A percentile compares a stretch with the other conserved stretches of the same genome.
Conservation (phyloP, 2,113 vertebrate genomes). For the Tyrannus savana region DNA sequence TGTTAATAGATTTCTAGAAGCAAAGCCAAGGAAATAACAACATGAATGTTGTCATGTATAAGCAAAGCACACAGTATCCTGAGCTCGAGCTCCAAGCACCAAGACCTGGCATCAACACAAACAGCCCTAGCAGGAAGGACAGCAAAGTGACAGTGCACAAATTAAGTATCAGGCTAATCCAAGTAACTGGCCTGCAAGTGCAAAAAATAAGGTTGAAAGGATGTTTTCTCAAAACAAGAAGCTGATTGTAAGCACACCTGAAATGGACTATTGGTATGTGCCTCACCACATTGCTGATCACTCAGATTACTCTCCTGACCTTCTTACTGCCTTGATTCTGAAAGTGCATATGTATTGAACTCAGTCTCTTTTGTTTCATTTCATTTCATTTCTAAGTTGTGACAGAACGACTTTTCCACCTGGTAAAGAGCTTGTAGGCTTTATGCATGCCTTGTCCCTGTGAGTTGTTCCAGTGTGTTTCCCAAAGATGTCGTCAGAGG, state of each 20-base stretch:
- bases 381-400: background rate
- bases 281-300: background rate
- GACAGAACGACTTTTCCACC: background rate
- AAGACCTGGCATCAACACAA: background rate
- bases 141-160: fast-evolving
- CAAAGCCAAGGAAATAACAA: background rate
- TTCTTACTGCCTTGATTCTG: background rate
- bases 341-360: background rate
- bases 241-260: background rate
- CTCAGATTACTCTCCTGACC: background rate
- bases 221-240: background rate
- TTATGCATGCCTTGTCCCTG: background rate
- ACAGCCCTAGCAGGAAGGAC: fast-evolving
- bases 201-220: background rate
- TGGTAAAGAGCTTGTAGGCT: background rate
- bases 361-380: background rate
- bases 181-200: background rate
- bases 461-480: background rate
- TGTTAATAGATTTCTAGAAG: background rate
- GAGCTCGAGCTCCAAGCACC: background rate
- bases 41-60: fast-evolving
- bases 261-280: background rate
- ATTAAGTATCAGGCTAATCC: background rate
- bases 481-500: background rate
- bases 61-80: background rate